A percentile compares a stretch with the other conserved stretches of the same genome.
Conservation (phyloP, 2,113 vertebrate genomes). For the Sebastes schlegelii region DNA sequence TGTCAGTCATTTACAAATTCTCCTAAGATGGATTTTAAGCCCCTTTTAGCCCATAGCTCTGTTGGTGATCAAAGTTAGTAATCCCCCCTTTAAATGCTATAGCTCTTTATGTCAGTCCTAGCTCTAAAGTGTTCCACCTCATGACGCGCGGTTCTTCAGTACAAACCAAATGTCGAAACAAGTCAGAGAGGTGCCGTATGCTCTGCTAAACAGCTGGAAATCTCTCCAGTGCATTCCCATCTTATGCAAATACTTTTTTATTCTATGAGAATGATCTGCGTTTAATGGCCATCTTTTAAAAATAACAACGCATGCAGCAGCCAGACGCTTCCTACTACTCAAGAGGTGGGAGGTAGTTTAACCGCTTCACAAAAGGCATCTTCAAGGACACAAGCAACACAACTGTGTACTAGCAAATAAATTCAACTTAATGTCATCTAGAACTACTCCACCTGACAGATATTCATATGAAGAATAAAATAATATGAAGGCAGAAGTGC, state of each 20-base stretch:
- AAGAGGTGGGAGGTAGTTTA: neutral
- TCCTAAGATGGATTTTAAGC: conserved; percentile 26
- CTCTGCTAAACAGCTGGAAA: conserved; percentile 15
- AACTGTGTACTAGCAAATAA: conserved; percentile 7
- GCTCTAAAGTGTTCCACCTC: conserved; percentile 5
- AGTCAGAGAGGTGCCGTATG: conserved; percentile 2
- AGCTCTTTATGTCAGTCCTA: conserved; percentile 25
- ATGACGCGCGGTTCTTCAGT: neutral
- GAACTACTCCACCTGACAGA: conserved; percentile 8
- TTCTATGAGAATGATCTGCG: neutral
- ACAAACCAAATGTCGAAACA: conserved; percentile 13
- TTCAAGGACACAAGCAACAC: conserved; percentile 25
- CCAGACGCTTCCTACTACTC: neutral
- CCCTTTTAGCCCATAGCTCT: conserved; percentile 31
- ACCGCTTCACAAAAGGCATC: neutral
- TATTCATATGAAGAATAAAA: conserved; percentile 5
- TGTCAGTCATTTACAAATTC: conserved; percentile 39
- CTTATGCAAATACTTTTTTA: neutral
- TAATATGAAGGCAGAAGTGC: neutral
- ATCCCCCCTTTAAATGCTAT: conserved; percentile 9
- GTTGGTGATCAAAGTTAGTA: conserved; percentile 50
- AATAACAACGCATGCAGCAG: conserved; percentile 4
- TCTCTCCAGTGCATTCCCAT: neutral
- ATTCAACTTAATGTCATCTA: conserved; percentile 11
- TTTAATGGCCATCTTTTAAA: conserved; percentile 14